Evolutionary conservation across 2,113 vertebrate genomes (phyloP).

Genomic region (Fregata magnificens): DNA sequence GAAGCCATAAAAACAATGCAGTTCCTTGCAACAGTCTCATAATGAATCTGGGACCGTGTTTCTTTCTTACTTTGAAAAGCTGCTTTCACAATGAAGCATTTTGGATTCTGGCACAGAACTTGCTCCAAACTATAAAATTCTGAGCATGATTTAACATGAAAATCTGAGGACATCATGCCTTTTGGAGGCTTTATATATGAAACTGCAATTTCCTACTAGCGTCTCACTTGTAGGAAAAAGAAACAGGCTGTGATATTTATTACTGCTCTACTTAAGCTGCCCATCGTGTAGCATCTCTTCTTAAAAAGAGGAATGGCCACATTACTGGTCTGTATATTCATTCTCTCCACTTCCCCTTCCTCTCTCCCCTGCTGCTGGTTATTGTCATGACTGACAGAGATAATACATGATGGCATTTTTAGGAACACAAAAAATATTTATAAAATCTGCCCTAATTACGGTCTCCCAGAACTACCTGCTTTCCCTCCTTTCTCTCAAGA

Average conservation of each 20-base stretch:
- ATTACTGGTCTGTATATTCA: background rate
- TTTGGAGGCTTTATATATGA: background rate
- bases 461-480: background rate
- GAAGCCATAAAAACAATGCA: constrained; percentile 41
- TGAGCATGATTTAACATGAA: constrained; percentile 61
- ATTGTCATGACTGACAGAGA: constrained; percentile 26
- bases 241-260: background rate
- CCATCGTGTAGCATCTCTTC: background rate
- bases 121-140: constrained; percentile 21
- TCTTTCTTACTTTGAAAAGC: background rate
- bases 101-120: constrained; percentile 3
- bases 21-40: constrained; percentile 24
- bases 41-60: background rate
- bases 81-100: constrained; percentile 33
- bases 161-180: background rate
- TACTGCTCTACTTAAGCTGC: background rate
- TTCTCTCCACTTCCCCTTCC: constrained; percentile 42
- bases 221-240: background rate
- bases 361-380: constrained; percentile 43
- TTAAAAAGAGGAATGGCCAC: background rate
- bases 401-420: constrained; percentile 29
- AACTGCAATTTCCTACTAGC: background rate
- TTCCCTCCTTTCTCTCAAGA: background rate
- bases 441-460: constrained; percentile 20
- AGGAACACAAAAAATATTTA: constrained; percentile 52